A percentile compares a stretch with the other conserved stretches of the same genome.
Evolutionary conservation across 1,140 invertebrate species (phyloP).

Genomic region (Leucophenga varia): DNA sequence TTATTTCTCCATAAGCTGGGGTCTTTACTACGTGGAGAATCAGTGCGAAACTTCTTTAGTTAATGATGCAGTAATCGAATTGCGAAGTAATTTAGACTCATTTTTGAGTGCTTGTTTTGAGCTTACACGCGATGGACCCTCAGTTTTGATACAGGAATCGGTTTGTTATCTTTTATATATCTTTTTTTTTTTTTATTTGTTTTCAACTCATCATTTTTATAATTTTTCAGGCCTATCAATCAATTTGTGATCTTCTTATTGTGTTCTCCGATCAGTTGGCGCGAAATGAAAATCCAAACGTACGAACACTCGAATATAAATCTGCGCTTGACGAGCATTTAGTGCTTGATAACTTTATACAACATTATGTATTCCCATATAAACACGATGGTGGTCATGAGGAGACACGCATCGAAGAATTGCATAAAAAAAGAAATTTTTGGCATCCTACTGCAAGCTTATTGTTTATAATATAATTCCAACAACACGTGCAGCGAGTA

Average conservation of each 20-base stretch:
- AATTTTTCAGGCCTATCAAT: slow-evolving; percentile 77
- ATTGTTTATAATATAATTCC: slow-evolving; percentile 97
- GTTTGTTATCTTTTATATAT: no score
- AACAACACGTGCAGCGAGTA: slow-evolving; percentile 86
- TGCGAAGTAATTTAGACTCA: slow-evolving; percentile 69
- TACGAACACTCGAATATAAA: slow-evolving; percentile 77
- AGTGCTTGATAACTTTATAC: slow-evolving; percentile 88
- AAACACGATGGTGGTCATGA: slow-evolving; percentile 68
- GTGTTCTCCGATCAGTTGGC: slow-evolving; percentile 87
- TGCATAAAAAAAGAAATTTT: slow-evolving; percentile 92
- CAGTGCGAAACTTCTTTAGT: slow-evolving; percentile 60
- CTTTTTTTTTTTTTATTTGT: no score
- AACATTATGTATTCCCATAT: slow-evolving; percentile 83
- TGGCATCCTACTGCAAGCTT: slow-evolving; percentile 96
- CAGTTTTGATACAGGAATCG: slow-evolving; percentile 61
- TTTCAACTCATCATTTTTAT: not conserved
- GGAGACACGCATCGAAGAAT: slow-evolving; percentile 92
- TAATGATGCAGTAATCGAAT: slow-evolving; percentile 60
- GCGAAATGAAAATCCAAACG: slow-evolving; percentile 61
- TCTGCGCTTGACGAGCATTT: slow-evolving; percentile 78
- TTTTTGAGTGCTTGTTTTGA: slow-evolving; percentile 76
- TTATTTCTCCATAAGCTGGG: slow-evolving; percentile 89
- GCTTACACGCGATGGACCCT: slow-evolving; percentile 63
- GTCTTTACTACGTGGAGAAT: slow-evolving; percentile 79
- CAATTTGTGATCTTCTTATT: slow-evolving; percentile 93